Percentiles rank a stretch among this genome's conserved stretches.
phyloP scores from a whole-genome alignment of 2,888 invertebrate species.

The Andricus curvator region DNA sequence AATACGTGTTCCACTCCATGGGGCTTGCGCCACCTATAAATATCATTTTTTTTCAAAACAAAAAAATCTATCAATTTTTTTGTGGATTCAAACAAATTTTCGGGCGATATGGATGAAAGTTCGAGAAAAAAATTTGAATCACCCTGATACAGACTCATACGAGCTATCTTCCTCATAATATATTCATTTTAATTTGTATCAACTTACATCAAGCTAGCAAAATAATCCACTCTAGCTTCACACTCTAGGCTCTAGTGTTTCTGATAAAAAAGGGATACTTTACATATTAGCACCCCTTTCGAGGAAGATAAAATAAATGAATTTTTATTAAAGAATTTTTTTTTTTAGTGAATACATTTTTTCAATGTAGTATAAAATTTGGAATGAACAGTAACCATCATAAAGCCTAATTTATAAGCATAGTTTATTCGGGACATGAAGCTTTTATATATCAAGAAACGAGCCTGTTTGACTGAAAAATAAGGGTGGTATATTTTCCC shows the following conservation, averaged over 20 bases:
- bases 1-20: too few species aligned
- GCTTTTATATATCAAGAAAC: conserved; percentile 41
- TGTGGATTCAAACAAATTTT: too few species aligned
- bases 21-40: too few species aligned
- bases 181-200: conserved; percentile 55
- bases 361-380: too few species aligned
- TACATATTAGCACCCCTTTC: background rate
- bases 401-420: conserved; percentile 17
- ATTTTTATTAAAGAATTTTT: too few species aligned
- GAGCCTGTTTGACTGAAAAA: conserved; percentile 47
- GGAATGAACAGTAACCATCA: background rate
- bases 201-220: conserved; percentile 51
- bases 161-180: conserved; percentile 51
- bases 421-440: conserved; percentile 42
- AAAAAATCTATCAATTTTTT: too few species aligned
- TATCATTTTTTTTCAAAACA: too few species aligned
- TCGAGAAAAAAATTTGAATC: too few species aligned
- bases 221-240: conserved; percentile 51
- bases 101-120: too few species aligned
- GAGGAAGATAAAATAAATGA: too few species aligned
- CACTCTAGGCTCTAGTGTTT: conserved; percentile 15
- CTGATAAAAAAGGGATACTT: background rate
- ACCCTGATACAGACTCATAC: too few species aligned
- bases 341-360: too few species aligned
- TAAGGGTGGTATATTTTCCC: conserved; percentile 45